phyloP scores from a whole-genome alignment of 1,140 invertebrate species.

The Drosophila murphyi region DNA sequence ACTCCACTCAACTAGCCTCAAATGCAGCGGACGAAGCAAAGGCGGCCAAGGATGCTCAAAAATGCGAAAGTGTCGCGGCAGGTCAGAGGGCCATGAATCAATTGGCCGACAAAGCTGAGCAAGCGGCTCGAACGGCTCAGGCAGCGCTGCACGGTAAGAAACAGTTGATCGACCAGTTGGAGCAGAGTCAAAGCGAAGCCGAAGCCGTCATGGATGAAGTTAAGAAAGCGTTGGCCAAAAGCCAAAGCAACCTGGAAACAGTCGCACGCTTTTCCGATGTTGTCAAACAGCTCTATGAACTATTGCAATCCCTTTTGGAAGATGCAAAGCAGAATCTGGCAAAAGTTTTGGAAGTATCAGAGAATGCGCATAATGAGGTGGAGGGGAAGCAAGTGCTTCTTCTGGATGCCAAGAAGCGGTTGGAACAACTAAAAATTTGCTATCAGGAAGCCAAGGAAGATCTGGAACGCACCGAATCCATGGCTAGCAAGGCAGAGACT shows the following conservation, averaged over 20 bases:
- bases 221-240: slow-evolving; percentile 2
- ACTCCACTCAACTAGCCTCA: slow-evolving; percentile 27
- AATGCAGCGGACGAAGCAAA: slow-evolving; percentile 29
- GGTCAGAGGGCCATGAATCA: slow-evolving; percentile 12
- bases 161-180: slow-evolving; percentile 34
- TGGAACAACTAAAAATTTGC: slow-evolving; percentile 12
- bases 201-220: slow-evolving; percentile 29
- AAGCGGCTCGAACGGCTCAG: slow-evolving; percentile 41
- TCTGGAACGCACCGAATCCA: slow-evolving; percentile 19
- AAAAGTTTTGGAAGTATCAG: not conserved
- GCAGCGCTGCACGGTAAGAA: slow-evolving; percentile 32
- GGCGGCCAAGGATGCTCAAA: slow-evolving; percentile 36
- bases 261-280: not conserved
- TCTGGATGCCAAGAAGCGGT: not conserved
- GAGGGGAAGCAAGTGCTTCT: slow-evolving; percentile 17
- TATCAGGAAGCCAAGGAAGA: slow-evolving; percentile 14
- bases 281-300: not conserved
- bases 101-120: slow-evolving; percentile 36
- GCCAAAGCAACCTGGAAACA: not conserved
- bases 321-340: not conserved
- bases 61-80: slow-evolving; percentile 9
- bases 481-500: slow-evolving; percentile 28
- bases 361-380: not conserved
- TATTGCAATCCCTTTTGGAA: slow-evolving; percentile 3
- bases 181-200: slow-evolving; percentile 8